A percentile compares a stretch with the other conserved stretches of the same genome.
These are phyloP conservation scores for Pluvianellus socialis DNA, from an alignment of 2,113 vertebrate genomes.

Conservation along the genomic window DNA sequence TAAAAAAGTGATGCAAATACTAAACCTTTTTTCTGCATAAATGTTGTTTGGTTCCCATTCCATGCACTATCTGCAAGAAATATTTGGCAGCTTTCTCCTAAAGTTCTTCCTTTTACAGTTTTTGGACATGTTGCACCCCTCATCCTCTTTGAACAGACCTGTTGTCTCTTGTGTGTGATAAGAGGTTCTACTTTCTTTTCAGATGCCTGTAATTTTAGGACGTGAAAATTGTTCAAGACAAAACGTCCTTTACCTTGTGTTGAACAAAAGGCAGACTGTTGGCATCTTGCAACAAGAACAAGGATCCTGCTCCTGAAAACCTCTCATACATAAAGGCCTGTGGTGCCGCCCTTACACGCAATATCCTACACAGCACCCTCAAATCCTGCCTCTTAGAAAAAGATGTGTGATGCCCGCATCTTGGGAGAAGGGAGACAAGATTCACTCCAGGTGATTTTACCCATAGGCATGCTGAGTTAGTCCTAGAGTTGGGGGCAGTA, in stretches of 20 bases:
- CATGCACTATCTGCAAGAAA: neutral
- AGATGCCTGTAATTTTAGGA: neutral
- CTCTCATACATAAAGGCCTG: neutral
- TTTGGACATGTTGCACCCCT: neutral
- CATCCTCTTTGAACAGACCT: neutral
- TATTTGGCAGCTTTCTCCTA: neutral
- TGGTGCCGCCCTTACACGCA: fast-evolving
- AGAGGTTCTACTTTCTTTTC: neutral
- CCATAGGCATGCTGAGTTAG: neutral
- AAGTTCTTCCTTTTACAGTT: neutral
- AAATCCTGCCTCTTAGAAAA: neutral
- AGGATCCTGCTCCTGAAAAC: neutral
- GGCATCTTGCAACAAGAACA: neutral
- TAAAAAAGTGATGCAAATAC: neutral
- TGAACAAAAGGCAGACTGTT: neutral
- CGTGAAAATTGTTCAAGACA: neutral
- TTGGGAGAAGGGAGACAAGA: neutral
- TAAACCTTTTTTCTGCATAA: neutral
- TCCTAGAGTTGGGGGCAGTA: neutral
- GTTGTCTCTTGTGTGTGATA: neutral
- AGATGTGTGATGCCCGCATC: neutral
- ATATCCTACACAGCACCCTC: neutral
- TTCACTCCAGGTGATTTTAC: neutral
- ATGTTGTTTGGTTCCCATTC: neutral
- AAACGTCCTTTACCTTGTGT: neutral